Percentiles rank a stretch among this genome's conserved stretches.
phyloP scores from a whole-genome alignment of 2,797 vertebrate genomes.

The Mycteria americana region DNA sequence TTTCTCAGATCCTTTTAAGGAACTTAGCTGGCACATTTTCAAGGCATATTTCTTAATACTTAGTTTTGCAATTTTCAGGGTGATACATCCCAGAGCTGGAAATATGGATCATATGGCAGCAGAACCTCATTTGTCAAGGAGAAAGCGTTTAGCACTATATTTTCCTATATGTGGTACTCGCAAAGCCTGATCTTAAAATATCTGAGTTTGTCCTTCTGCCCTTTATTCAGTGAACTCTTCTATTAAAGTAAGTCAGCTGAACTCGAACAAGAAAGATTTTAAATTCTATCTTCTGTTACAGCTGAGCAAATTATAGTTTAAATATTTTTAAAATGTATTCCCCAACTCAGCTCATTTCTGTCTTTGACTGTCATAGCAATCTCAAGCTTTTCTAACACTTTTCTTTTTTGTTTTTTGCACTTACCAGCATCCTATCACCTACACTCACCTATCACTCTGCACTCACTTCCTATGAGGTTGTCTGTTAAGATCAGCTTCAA shows the following conservation, averaged over 20 bases:
- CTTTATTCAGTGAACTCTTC: background rate
- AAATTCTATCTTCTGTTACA: background rate
- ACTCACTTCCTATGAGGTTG: background rate
- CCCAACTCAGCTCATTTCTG: background rate
- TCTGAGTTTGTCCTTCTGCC: background rate
- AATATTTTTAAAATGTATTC: background rate
- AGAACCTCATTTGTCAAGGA: background rate
- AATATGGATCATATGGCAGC: background rate
- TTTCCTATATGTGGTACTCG: background rate
- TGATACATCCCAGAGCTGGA: background rate
- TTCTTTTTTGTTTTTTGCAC: background rate
- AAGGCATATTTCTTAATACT: background rate
- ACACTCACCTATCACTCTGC: no score
- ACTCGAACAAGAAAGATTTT: background rate
- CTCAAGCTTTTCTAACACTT: background rate
- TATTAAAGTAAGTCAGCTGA: background rate
- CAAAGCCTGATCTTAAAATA: slow-evolving; percentile 19
- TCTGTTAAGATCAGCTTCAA: background rate
- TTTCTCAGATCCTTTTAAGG: slow-evolving; percentile 26
- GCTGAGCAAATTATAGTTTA: background rate
- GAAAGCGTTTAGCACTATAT: background rate
- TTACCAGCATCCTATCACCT: background rate
- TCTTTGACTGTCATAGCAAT: background rate
- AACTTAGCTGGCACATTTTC: background rate
- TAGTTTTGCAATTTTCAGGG: slow-evolving; percentile 17